Conservation (phyloP, 2,888 invertebrate species). For the Molorchus minor region DNA sequence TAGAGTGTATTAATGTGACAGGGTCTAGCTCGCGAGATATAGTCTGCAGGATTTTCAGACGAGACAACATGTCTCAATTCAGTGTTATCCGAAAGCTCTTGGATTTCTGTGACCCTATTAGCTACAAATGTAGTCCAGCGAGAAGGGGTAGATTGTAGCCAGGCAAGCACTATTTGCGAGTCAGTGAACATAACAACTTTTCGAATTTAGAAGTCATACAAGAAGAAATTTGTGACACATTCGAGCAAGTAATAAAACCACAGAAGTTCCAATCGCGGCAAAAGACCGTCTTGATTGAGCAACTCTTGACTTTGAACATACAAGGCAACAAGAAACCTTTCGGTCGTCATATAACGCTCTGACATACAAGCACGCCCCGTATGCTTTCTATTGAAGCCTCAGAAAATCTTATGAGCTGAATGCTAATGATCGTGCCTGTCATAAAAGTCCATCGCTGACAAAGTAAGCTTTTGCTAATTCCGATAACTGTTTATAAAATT, state of each 20-base stretch:
- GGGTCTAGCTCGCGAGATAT: too few species aligned
- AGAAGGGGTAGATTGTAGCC: constrained; percentile 7
- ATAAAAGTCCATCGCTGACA: too few species aligned
- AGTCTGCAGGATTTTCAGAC: too few species aligned
- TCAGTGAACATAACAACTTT: constrained; percentile 11
- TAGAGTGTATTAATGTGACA: too few species aligned
- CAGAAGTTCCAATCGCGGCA: constrained; percentile 19
- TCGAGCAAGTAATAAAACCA: not conserved
- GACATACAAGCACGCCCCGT: constrained; percentile 35
- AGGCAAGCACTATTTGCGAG: constrained; percentile 8
- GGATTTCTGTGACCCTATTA: constrained; percentile 23
- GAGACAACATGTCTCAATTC: too few species aligned
- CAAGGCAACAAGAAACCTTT: not conserved
- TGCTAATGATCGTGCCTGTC: too few species aligned
- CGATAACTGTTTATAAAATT: not conserved
- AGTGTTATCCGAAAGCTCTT: too few species aligned
- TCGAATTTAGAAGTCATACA: not conserved
- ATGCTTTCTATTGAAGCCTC: constrained; percentile 37
- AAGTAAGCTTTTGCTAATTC: not conserved
- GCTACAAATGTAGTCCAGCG: too few species aligned
- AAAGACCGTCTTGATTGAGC: too few species aligned
- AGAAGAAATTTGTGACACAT: not conserved
- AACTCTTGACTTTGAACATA: constrained; percentile 27
- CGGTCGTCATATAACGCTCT: constrained; percentile 13
- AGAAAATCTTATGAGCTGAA: constrained; percentile 34